Percentiles rank a stretch among this genome's conserved stretches.
These are phyloP conservation scores for Ischnura elegans DNA, from an alignment of 2,888 invertebrate species.

Conservation along the genomic window DNA sequence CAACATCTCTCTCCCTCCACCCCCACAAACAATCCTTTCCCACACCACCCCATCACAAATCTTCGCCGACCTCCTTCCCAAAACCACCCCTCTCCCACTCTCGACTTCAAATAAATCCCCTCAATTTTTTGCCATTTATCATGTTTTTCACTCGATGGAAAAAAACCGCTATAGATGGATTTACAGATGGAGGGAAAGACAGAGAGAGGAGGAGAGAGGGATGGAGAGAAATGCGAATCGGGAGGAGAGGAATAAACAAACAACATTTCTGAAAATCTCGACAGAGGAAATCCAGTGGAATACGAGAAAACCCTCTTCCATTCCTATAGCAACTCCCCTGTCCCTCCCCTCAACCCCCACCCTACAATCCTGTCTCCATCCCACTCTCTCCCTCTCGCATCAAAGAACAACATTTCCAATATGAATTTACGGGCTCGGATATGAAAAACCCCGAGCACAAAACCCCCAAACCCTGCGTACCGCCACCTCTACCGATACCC, in stretches of 20 bases:
- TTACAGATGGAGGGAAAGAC: constrained; percentile 29
- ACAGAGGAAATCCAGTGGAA: constrained; percentile 51
- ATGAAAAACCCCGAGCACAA: constrained; percentile 42
- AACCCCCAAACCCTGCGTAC: background rate
- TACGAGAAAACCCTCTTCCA: constrained; percentile 46
- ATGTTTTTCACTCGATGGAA: constrained; percentile 44
- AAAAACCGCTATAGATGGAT: constrained; percentile 45
- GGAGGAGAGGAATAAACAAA: constrained; percentile 47
- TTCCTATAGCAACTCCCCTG: background rate
- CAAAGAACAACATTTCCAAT: constrained; percentile 65
- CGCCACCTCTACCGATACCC: background rate
- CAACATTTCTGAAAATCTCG: constrained; percentile 43
- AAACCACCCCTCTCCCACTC: background rate
- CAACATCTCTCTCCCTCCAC: background rate
- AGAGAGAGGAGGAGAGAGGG: background rate
- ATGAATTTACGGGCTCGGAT: constrained; percentile 64
- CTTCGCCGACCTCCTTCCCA: background rate
- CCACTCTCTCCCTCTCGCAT: constrained; percentile 31
- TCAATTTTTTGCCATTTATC: constrained; percentile 45
- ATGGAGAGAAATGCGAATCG: background rate
- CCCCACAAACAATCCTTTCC: too few species aligned
- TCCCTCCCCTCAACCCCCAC: background rate
- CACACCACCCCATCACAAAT: background rate
- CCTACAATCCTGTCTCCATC: background rate
- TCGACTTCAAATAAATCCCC: constrained; percentile 46